Evolutionary conservation across 2,113 vertebrate genomes (phyloP), one percentile per base, ranked within the genome.

Genomic region (Cyprinodon variegatus): DNA sequence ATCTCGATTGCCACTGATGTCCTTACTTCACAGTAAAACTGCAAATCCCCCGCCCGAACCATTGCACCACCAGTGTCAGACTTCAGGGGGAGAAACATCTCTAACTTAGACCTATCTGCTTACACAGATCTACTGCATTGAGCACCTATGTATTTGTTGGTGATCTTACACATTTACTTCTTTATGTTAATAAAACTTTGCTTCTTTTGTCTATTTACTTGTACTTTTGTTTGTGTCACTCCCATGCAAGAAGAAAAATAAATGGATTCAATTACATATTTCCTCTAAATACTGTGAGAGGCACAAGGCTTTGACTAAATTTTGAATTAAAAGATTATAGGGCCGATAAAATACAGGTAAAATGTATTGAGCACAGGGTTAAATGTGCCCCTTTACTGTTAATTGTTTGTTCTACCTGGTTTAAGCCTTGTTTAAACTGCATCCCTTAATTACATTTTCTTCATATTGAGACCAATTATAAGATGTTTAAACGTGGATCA

Each of bases 281-380:
- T 53, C 17, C 20, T 2, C 50, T 17, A 53, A 53, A 53, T 20
- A 17, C 64, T 68, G 79, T 57, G 76, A 71, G 68, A 66, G 77
- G 81, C 45, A 53, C 62, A 12, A 86, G 82, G 79, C 59, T 75
- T 78, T 82, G 77, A 77, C 86, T 83, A 71, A 63, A 73, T 57
- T 63, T 78, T 68, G 46, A 90, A 91, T 92, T 87, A 90, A 83
- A 57, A 91, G 82, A 82, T 79, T 14, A 68, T 64, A 66, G 72
- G 80, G 74, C 11, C 82, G 81, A 41, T 57, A 70, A 67, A 60
- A 61, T 59, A 85, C 22, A 57, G 40, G 50, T 29, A 72, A 69
- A 65, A 83, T 6, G 48, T 7, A 6, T 6, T 4, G 13, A 73
- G n/a, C 38, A 0, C 37, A 0, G 57, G 76, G 77, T 83, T 66